Evolutionary conservation across 92 coral and sea anemone genomes (phyloP).

Genomic region (Palythoa caribaeorum): DNA sequence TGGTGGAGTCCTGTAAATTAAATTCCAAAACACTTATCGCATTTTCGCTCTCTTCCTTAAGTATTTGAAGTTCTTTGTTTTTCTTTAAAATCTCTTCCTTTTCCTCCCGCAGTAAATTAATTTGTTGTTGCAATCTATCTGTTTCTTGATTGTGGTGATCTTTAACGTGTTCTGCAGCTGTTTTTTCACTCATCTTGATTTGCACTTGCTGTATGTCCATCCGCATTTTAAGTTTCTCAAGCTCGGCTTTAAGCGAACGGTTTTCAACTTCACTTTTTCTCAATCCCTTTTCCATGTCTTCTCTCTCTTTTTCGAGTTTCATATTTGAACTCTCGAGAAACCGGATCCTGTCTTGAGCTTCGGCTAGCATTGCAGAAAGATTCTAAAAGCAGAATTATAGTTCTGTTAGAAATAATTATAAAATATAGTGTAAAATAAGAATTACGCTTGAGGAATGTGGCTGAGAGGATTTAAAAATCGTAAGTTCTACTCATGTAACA

Average conservation of each 20-base stretch:
- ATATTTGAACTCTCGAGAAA: conserved; percentile 49
- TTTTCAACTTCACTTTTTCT: conserved; percentile 68
- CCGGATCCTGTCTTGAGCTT: conserved; percentile 61
- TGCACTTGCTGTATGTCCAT: conserved; percentile 71
- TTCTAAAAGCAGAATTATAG: conserved; percentile 43
- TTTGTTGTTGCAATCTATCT: conserved; percentile 38
- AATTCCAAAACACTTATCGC: conserved; percentile 67
- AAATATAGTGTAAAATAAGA: background rate
- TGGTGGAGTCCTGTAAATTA: conserved; percentile 76
- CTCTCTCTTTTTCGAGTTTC: conserved; percentile 63
- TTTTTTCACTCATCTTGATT: conserved; percentile 47
- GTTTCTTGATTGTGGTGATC: conserved; percentile 27
- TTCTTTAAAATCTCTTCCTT: conserved; percentile 50
- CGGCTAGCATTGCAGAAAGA: conserved; percentile 57
- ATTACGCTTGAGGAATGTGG: too few species aligned
- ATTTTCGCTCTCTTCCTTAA: conserved; percentile 55
- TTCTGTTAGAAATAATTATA: background rate
- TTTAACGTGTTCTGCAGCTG: conserved; percentile 29
- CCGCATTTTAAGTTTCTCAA: conserved; percentile 62
- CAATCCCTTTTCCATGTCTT: conserved; percentile 56
- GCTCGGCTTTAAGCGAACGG: conserved; percentile 64
- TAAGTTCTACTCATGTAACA: too few species aligned
- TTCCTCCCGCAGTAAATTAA: conserved; percentile 49
- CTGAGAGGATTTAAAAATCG: too few species aligned
- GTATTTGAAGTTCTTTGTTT: conserved; percentile 55